Evolutionary conservation across 37 sponge, comb jelly and placozoan species (phyloP), one percentile per base, ranked within the genome.

Genomic region (Cladorhizidae sp.): DNA sequence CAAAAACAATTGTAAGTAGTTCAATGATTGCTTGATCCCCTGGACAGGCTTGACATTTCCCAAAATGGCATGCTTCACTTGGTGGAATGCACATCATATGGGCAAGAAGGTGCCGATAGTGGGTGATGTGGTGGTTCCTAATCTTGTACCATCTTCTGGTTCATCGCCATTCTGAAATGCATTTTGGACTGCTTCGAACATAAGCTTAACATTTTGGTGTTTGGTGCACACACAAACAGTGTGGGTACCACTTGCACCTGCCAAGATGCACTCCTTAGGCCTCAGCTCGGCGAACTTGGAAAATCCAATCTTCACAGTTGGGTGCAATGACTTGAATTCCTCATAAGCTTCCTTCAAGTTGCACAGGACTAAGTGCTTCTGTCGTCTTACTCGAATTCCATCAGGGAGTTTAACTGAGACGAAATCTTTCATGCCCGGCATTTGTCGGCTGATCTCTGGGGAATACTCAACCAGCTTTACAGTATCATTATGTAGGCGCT

Each of bases 181-280:
- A 14, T 70, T 40, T 36, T 28, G 20, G 43, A 77, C 31, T 25
- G 17, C 77, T 31, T 74, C 56, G 18, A 29, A 29, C 14, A 70
- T 61, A 29, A 40, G 32, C 32, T 82, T 56, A 64, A 88, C 56
- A 26, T 82, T 54, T 40, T 88, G 89, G 54, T 87, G 88, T 23
- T 81, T 64, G 21, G 77, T 75, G 39, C 88, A 87, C 25, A 87
- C 88, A 75, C 88, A 87, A 36, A 81, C 81, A 76, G 82, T 75
- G 67, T 87, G 88, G 29, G 88, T 87, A 42, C 88, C 88, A 75
- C 76, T 80, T 62, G 77, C 75, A 52, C 81, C 87, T 31, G 88
- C 81, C 26, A 87, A 40, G 31, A 88, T 65, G 77, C 89, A 88
- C 26, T 82, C 40, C 50, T 57, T 69, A 59, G 83, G 89, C 14